These are phyloP conservation scores for Agriotes lineatus DNA, from an alignment of 2,888 invertebrate genomes.

Conservation along the genomic window DNA sequence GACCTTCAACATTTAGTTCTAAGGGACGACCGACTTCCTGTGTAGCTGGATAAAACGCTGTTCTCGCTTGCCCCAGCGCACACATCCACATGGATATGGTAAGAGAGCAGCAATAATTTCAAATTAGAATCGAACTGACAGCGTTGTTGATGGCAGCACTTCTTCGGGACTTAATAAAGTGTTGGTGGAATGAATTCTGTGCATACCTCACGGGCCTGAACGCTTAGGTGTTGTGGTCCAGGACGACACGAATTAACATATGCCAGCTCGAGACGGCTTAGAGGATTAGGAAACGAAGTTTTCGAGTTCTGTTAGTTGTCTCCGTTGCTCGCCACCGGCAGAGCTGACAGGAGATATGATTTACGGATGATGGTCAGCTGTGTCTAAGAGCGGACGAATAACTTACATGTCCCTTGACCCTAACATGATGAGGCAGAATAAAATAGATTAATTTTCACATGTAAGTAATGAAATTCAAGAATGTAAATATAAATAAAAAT, in stretches of 20 bases:
- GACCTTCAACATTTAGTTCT: too few relatives aligned
- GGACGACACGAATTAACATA: conserved; percentile 37
- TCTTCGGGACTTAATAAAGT: too few relatives aligned
- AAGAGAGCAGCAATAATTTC: neutral
- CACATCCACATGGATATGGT: too few relatives aligned
- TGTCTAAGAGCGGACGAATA: conserved; percentile 42
- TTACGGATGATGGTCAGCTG: conserved; percentile 51
- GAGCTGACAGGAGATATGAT: conserved; percentile 48
- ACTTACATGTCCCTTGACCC: conserved; percentile 44
- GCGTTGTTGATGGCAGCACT: too few relatives aligned
- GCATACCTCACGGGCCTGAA: too few relatives aligned
- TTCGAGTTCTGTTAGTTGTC: conserved; percentile 47
- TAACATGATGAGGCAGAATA: conserved; percentile 45
- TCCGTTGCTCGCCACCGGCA: conserved; percentile 42
- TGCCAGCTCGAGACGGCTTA: conserved; percentile 33
- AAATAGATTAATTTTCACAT: conserved; percentile 55
- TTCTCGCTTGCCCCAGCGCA: too few relatives aligned
- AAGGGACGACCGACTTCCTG: too few relatives aligned
- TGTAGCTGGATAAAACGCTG: neutral
- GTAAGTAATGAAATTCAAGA: conserved; percentile 58
- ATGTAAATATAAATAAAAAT: conserved; percentile 63
- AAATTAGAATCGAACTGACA: too few relatives aligned
- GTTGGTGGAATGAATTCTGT: too few relatives aligned
- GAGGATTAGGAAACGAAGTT: conserved; percentile 42
- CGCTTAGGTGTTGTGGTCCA: neutral